A percentile compares a stretch with the other conserved stretches of the same genome.
Conservation (phyloP, 2,888 invertebrate genomes). For the Lasioglossum oenotherae region DNA sequence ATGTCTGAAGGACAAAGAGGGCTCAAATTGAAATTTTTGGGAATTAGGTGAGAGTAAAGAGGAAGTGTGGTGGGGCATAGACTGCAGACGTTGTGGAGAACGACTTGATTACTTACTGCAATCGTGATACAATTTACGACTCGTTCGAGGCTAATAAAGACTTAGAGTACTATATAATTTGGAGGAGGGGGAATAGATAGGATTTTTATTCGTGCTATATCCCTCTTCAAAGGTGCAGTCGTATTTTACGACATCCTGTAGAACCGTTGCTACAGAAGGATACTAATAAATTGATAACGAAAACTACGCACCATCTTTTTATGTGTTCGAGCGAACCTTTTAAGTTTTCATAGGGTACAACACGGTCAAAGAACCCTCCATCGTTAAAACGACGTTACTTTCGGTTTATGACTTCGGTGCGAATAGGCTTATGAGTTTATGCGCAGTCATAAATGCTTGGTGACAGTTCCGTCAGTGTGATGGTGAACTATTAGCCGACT, state of each 20-base stretch:
- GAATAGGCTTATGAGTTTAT: slow-evolving; percentile 21
- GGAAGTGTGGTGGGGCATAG: background rate
- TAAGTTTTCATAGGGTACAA: background rate
- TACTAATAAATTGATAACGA: slow-evolving; percentile 19
- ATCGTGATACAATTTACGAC: background rate
- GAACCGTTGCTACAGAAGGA: background rate
- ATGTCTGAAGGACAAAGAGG: too few relatives aligned
- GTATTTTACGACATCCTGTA: background rate
- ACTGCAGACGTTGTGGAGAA: background rate
- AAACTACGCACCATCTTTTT: background rate
- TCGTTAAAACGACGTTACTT: slow-evolving; percentile 30
- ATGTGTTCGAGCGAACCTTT: background rate
- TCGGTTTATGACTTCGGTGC: slow-evolving; percentile 8
- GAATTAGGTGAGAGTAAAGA: background rate
- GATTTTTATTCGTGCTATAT: background rate
- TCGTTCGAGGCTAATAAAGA: background rate
- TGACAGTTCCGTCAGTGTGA: background rate
- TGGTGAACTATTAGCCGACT: slow-evolving; percentile 1
- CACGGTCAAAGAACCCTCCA: slow-evolving; percentile 7
- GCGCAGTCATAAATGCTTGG: slow-evolving; percentile 17
- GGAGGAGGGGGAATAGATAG: background rate
- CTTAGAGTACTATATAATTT: background rate
- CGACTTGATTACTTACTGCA: background rate
- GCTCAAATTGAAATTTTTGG: background rate
- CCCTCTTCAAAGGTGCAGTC: background rate